Base-by-base conservation (phyloP, 2,113 vertebrate species). In the Andinoacara biseriatus region DNA sequence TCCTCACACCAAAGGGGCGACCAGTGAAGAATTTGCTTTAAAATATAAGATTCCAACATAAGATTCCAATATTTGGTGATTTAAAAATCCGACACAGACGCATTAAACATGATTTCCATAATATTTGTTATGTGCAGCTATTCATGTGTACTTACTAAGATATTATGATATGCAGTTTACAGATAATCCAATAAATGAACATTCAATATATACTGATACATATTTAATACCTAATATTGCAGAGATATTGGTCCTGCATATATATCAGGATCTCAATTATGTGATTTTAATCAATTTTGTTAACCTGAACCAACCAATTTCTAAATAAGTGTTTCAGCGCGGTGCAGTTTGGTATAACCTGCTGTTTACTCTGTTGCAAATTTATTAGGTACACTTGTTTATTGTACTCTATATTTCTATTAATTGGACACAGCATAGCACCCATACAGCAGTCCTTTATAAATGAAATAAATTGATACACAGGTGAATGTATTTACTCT, bases 281-380 rank as follows among this genome's bases (percentile, higher is more conserved):
- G 26, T 26, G 26, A 22, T 40, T 10, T 40, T 4, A 10, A 40
- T 40, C 11, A 10, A 40, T 38, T 38, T 38, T 38, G 38, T 40
- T 40, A 40, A 40, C 40, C 33, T 40, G 40, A 40, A 40, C 40
- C 58, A 9, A 17, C 29, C 29, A 59, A 4, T 9, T 59, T 59
- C 17, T 15, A 11, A 59, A 3, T 26, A 31, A 10, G 4, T 24
- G 35, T 24, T 65, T 1, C 60, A 62, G 60, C 38, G 60, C 0
- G 7, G 0, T 26, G 26, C 26, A 26, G 26, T 26, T n/a, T 24
- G n/a, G 13, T 43, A 9, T 60, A 60, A 60, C 58, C 26, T 7
- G 22, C 11, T 24, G 61, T 22, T 63, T 24, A 43, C n/a, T 43
- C 35, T 40, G 62, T 43, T 65, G 20, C 35, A 15, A 65, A 43